A percentile compares a stretch with the other conserved stretches of the same genome.
phyloP scores from a whole-genome alignment of 2,113 vertebrate genomes.

The Atlantisia rogersi region DNA sequence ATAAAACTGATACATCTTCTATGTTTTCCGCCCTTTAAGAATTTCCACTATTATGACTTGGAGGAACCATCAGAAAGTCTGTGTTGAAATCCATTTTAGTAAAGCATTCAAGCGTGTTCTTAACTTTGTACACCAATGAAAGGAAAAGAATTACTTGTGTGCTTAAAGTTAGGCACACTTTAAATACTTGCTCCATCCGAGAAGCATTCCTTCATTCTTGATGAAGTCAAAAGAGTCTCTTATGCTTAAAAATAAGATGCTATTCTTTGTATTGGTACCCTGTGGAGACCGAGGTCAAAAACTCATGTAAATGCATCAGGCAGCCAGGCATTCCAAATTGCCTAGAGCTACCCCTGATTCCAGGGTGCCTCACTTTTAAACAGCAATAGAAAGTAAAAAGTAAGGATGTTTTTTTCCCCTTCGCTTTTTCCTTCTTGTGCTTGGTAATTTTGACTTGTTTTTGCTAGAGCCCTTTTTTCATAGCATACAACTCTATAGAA shows the following conservation, averaged over 20 bases:
- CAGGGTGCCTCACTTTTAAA: not conserved
- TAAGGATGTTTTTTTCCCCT: not conserved
- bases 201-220: not conserved
- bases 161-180: not conserved
- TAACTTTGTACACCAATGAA: not conserved
- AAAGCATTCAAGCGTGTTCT: not conserved
- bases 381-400: not conserved
- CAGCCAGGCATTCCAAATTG: not conserved
- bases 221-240: not conserved
- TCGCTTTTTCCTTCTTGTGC: not conserved
- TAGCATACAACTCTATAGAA: not conserved
- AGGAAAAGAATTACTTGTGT: not conserved
- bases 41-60: not conserved
- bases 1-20: not conserved
- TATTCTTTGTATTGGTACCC: not conserved
- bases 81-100: not conserved
- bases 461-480: not conserved
- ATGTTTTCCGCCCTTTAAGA: not conserved
- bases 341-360: not conserved
- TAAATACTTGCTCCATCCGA: not conserved
- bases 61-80: not conserved
- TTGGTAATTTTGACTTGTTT: not conserved
- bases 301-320: not conserved
- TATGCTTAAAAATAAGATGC: not conserved
- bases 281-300: not conserved